A percentile compares a stretch with the other conserved stretches of the same genome.
Conservation (phyloP, 2,113 vertebrate species). For the Apus apus region DNA sequence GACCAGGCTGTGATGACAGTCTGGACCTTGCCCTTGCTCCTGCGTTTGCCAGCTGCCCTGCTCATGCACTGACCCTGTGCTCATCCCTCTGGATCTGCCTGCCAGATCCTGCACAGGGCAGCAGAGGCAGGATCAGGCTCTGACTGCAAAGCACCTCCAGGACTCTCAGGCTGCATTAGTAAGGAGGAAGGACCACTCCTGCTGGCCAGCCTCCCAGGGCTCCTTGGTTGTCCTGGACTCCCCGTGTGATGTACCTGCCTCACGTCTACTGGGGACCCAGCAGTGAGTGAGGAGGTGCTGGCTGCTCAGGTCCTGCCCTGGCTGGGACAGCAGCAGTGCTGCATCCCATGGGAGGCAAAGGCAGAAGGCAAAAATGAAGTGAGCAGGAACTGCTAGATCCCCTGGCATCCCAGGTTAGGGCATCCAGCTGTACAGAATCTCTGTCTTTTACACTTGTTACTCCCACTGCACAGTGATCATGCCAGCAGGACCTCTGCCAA, state of each 20-base stretch:
- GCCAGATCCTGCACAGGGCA: accelerated
- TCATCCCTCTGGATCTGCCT: background rate
- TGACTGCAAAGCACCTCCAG: background rate
- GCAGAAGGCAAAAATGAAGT: background rate
- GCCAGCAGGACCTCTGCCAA: background rate
- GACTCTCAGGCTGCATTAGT: accelerated
- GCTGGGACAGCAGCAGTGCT: background rate
- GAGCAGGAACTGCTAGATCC: background rate
- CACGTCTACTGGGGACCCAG: accelerated
- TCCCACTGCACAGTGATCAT: accelerated
- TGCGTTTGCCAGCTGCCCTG: background rate
- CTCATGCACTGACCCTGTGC: background rate
- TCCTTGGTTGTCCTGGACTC: background rate
- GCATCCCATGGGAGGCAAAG: accelerated
- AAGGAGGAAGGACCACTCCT: accelerated
- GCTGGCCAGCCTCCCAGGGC: accelerated
- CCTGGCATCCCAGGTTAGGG: background rate
- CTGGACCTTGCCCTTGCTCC: background rate
- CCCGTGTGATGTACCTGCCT: background rate
- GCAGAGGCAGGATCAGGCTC: background rate
- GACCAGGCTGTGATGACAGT: background rate
- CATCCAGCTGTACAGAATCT: background rate
- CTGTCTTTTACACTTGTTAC: background rate
- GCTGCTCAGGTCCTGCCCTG: background rate
- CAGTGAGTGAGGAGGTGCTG: accelerated